phyloP scores from a whole-genome alignment of 2,113 vertebrate species.

The human region GRCh38 chrX:51702001-51702500 shows the following conservation, averaged over 20 bases:
- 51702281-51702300: not conserved
- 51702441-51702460: not conserved
- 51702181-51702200: not conserved
- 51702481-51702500: not conserved
- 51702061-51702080: not conserved
- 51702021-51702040: not conserved
- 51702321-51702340: not conserved
- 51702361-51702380: not conserved
- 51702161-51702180: not conserved
- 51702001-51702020: not conserved
- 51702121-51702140: not conserved
- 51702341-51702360: not conserved
- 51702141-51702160: not conserved
- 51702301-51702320: not conserved
- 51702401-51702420: not conserved
- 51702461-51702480: not conserved
- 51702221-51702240: not conserved
- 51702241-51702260: not conserved
- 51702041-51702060: not conserved
- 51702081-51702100: not conserved
- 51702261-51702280: not conserved
- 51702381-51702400: not conserved
- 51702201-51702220: not conserved
- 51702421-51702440: not conserved
- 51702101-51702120: not conserved